These are phyloP conservation scores for Columba livia DNA, from an alignment of 2,113 vertebrate species.

Conservation along the genomic window DNA sequence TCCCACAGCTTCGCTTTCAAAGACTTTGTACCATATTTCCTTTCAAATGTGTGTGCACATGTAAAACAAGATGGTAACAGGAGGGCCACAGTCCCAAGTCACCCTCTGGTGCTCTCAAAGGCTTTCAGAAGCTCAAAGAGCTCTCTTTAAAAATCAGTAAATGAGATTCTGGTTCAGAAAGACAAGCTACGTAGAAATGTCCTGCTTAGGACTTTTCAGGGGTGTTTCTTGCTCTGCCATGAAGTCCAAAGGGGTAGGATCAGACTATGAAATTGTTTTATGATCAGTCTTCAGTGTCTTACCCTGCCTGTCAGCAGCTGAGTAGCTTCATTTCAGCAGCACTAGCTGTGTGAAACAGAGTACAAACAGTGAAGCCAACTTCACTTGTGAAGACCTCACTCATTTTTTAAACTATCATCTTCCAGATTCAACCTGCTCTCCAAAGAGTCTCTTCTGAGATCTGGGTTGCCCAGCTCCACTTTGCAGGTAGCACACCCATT, in stretches of 20 bases:
- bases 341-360: background rate
- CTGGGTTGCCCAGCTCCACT: background rate
- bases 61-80: background rate
- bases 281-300: background rate
- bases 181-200: background rate
- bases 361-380: accelerated
- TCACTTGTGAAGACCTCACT: background rate
- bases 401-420: background rate
- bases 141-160: background rate
- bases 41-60: background rate
- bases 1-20: slow-evolving; percentile 13
- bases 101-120: background rate
- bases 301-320: background rate
- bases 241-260: background rate
- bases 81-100: background rate
- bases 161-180: background rate
- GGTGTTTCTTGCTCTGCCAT: background rate
- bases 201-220: background rate
- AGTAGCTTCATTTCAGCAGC: background rate
- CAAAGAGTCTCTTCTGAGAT: background rate
- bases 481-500: background rate
- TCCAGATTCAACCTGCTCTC: background rate
- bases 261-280: background rate
- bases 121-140: background rate
- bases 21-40: background rate